A percentile compares a stretch with the other conserved stretches of the same genome.
Conservation (phyloP, 1,140 invertebrate species). For the Elysia chlorotica region DNA sequence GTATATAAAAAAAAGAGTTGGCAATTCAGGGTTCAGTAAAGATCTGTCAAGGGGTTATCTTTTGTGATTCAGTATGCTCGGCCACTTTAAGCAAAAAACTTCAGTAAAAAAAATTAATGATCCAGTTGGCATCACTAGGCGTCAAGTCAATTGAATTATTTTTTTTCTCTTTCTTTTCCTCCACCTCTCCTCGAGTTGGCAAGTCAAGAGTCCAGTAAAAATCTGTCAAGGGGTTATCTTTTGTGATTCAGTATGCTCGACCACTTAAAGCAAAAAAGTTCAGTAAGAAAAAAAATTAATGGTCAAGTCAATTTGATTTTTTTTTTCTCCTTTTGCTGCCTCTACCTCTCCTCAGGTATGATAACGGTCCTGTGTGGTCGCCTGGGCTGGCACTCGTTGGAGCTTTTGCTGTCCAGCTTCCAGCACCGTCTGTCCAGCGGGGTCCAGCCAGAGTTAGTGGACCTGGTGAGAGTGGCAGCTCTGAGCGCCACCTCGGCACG, state of each 20-base stretch:
- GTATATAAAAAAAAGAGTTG: no score
- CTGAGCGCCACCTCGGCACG: constrained; percentile 86
- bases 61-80: no score
- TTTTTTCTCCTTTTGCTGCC: not conserved
- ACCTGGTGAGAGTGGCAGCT: constrained; percentile 83
- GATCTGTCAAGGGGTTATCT: no score
- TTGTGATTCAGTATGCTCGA: not conserved
- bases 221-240: not conserved
- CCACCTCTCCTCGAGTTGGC: not conserved
- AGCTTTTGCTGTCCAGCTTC: constrained; percentile 89
- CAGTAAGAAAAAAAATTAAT: not conserved
- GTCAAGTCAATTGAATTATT: no score
- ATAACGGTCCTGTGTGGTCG: constrained; percentile 89
- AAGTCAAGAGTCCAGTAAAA: not conserved
- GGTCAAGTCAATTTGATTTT: not conserved
- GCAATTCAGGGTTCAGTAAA: no score
- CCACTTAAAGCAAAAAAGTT: no score
- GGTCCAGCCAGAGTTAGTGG: constrained; percentile 87
- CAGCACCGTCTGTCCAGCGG: constrained; percentile 94
- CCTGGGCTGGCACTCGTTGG: constrained; percentile 90
- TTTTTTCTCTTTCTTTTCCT: not conserved
- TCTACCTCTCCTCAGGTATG: constrained; percentile 71
- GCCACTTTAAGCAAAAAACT: no score
- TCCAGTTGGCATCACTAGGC: no score
- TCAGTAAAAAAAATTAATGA: no score